These are phyloP conservation scores for Thecophora atra DNA, from an alignment of 2,888 invertebrate genomes.

Conservation along the genomic window DNA sequence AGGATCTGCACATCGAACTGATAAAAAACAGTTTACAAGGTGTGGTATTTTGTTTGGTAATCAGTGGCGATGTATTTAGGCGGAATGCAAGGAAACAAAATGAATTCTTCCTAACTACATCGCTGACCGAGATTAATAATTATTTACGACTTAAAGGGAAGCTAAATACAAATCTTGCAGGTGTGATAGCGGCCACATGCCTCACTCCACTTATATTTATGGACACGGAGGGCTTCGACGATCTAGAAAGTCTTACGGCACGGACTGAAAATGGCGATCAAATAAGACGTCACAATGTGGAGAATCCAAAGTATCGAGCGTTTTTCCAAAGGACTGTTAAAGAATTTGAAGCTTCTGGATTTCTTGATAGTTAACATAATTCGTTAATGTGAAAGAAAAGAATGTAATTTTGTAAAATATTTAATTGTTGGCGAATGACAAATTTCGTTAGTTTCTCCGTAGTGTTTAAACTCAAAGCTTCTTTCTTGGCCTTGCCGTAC, in stretches of 20 bases:
- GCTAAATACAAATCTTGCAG: slow-evolving; percentile 46
- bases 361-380: slow-evolving; percentile 56
- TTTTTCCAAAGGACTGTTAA: slow-evolving; percentile 61
- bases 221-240: slow-evolving; percentile 56
- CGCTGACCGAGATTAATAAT: too few species aligned
- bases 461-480: too few species aligned
- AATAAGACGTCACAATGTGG: slow-evolving; percentile 60
- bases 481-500: too few species aligned
- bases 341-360: slow-evolving; percentile 63
- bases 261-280: slow-evolving; percentile 58
- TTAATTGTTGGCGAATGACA: too few species aligned
- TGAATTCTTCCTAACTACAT: background rate
- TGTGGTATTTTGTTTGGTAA: slow-evolving; percentile 41
- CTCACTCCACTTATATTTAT: slow-evolving; percentile 63
- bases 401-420: too few species aligned
- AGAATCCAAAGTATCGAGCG: slow-evolving; percentile 61
- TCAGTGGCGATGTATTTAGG: background rate
- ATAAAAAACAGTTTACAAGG: slow-evolving; percentile 63
- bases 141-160: background rate
- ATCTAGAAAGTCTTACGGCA: slow-evolving; percentile 56
- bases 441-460: too few species aligned
- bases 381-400: too few species aligned
- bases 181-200: slow-evolving; percentile 63
- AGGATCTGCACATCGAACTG: slow-evolving; percentile 61
- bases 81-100: background rate